phyloP scores from a whole-genome alignment of 2,888 invertebrate species.

The Apotomis capreana region DNA sequence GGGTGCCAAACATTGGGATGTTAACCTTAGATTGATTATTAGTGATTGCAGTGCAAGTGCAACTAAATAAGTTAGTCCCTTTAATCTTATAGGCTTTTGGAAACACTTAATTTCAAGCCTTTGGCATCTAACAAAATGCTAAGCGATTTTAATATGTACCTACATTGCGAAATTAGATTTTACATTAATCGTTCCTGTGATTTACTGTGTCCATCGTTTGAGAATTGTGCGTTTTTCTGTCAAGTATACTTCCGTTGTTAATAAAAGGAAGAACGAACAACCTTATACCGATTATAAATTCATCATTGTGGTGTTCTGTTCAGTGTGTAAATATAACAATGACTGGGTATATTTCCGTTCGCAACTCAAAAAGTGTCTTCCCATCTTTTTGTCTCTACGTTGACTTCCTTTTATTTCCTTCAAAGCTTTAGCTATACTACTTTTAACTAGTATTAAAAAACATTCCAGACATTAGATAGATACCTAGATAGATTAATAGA shows the following conservation, averaged over 20 bases:
- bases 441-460: no score
- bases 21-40: no score
- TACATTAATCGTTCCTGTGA: background rate
- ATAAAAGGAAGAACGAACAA: background rate
- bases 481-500: no score
- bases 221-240: background rate
- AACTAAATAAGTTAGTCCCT: no score
- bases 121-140: background rate
- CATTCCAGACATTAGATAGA: no score
- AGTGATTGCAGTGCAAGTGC: no score
- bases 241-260: background rate
- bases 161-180: slow-evolving; percentile 45
- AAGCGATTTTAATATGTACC: slow-evolving; percentile 12
- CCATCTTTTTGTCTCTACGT: slow-evolving; percentile 8
- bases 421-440: background rate
- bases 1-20: no score
- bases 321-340: slow-evolving; percentile 26
- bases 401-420: slow-evolving; percentile 14
- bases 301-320: background rate
- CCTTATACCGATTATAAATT: background rate
- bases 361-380: slow-evolving; percentile 9
- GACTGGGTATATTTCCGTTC: slow-evolving; percentile 5
- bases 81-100: no score
- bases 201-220: background rate
- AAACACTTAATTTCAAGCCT: no score